phyloP scores from a whole-genome alignment of 2,113 vertebrate species.

The Macquaria australasica region DNA sequence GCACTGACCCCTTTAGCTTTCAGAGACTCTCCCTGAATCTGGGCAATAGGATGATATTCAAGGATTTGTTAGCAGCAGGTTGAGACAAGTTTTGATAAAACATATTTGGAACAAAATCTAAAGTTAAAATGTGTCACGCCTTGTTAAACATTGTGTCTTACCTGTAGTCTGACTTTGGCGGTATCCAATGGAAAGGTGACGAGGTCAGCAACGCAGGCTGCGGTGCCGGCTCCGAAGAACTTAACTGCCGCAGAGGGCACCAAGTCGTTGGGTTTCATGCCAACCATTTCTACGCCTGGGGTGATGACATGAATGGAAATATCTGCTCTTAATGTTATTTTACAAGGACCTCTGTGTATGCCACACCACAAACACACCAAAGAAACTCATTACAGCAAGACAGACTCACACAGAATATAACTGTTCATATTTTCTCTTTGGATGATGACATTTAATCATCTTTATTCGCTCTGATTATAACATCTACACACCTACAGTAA shows the following conservation, averaged over 20 bases:
- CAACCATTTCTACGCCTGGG: slow-evolving; percentile 83
- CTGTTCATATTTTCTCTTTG: background rate
- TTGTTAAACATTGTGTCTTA: slow-evolving; percentile 58
- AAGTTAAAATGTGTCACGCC: background rate
- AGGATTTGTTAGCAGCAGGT: background rate
- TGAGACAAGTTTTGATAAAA: background rate
- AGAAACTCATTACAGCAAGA: background rate
- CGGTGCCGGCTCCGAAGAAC: slow-evolving; percentile 90
- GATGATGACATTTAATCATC: background rate
- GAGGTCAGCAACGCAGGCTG: slow-evolving; percentile 92
- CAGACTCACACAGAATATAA: background rate
- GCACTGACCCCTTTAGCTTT: slow-evolving; percentile 40
- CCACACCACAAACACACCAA: background rate
- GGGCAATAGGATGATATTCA: slow-evolving; percentile 13
- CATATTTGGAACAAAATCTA: background rate
- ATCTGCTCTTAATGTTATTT: slow-evolving; percentile 23
- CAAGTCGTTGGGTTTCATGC: slow-evolving; percentile 87
- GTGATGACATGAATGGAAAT: slow-evolving; percentile 33
- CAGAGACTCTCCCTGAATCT: slow-evolving; percentile 90
- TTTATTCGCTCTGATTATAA: background rate
- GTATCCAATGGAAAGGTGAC: slow-evolving; percentile 93
- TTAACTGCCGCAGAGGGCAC: slow-evolving; percentile 88
- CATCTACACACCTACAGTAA: background rate
- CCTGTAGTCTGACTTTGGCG: slow-evolving; percentile 93
- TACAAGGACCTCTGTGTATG: background rate